Base-by-base conservation (phyloP, 2,113 vertebrate species). In the Paratilapia polleni region DNA sequence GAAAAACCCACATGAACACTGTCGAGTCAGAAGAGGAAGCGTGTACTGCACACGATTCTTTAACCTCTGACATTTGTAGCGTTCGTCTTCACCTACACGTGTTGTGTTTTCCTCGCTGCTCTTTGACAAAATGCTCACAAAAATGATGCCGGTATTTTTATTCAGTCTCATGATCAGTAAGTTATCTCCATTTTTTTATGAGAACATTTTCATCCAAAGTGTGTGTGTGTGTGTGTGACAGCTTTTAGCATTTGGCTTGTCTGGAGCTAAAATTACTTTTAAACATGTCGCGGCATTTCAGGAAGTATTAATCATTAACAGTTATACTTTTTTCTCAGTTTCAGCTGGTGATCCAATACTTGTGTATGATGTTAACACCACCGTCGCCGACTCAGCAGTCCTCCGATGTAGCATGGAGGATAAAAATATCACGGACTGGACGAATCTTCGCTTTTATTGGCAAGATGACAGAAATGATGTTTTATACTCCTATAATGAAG, bases 201-300 rank as follows among this genome's bases (percentile, higher is more conserved):
- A 49, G 3, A 31, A 12, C 1, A 28, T 52, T 73, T 73, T 52
- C 24, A 28, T 49, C 49, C 38, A 31, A 52, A 70, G 43, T 26
- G 54, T 52, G 66, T 49, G 36, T 36, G 64, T 49, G 41, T 11
- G 6, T 52, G 66, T 5, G 49, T 73, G 24, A 31, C 28, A 31
- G 14, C 4, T 49, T 47, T 43, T 52, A 52, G 0, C 3, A 0
- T 70, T 52, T 70, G 43, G 66, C 43, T n/a, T 8, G 31, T 73
- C 17, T 52, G 43, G 43, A 52, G 17, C 28, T 52, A 24, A 54
- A 73, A 54, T 73, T 34, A 0, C 0, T 34, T 54, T 73, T 54
- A 34, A 31, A 70, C 14, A 68, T 47, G 17, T 6, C 5, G 19
- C 17, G 52, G 63, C 38, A 66, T 66, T 66, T 66, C 4, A 43